Conservation (phyloP, 1,140 invertebrate species). For the Anastatus disparis region DNA sequence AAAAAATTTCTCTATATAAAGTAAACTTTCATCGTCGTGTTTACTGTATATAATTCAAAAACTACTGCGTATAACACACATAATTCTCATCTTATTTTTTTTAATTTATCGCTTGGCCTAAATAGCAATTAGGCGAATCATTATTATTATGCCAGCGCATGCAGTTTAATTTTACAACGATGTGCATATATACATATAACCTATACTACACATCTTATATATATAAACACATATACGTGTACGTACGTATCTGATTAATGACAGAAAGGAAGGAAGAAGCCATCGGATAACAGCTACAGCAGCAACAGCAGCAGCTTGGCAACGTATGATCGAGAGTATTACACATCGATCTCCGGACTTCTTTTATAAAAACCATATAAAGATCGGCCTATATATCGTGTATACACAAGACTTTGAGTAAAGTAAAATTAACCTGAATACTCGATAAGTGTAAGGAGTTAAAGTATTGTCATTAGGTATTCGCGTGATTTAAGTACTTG, state of each 20-base stretch:
- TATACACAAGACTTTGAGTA: no score
- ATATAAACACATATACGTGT: neutral
- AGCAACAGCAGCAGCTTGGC: neutral
- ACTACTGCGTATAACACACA: no score
- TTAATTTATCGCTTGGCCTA: slow-evolving; percentile 8
- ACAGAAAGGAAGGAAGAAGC: neutral
- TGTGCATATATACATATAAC: neutral
- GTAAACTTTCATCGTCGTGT: no score
- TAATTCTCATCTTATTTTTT: slow-evolving; percentile 28
- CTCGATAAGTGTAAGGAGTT: neutral
- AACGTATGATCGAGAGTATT: neutral
- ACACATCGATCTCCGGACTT: neutral
- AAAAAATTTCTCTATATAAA: no score
- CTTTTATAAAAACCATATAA: neutral
- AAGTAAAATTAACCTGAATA: neutral
- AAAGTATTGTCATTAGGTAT: neutral
- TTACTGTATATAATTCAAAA: no score
- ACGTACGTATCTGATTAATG: neutral
- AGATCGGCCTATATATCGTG: neutral
- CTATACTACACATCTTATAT: no score
- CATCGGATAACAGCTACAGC: neutral
- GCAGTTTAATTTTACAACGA: no score
- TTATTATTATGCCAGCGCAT: slow-evolving; percentile 21
- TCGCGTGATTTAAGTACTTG: neutral
- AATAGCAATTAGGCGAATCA: slow-evolving; percentile 27